These are phyloP conservation scores for Saccopteryx leptura DNA, from an alignment of 2,113 vertebrate genomes.

Conservation along the genomic window DNA sequence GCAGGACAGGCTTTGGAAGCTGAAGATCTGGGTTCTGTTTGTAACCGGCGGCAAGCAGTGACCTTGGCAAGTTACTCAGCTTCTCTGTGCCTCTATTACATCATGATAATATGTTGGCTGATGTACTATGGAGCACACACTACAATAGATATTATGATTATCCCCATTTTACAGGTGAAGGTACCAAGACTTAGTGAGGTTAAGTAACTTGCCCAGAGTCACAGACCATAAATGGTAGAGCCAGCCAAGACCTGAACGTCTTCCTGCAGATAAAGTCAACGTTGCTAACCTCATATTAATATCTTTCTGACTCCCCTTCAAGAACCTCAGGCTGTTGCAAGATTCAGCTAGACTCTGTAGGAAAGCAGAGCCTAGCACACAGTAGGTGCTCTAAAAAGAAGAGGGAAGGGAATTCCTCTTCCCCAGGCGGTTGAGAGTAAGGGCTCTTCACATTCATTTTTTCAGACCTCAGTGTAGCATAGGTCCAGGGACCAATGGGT, in stretches of 20 bases:
- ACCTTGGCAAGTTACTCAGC: not conserved
- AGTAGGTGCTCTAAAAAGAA: constrained; percentile 36
- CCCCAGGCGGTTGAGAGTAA: not conserved
- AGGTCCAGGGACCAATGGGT: not conserved
- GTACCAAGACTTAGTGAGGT: not conserved
- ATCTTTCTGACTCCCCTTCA: not conserved
- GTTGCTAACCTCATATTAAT: not conserved
- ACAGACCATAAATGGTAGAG: not conserved
- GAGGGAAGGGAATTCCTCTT: not conserved
- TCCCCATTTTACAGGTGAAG: not conserved
- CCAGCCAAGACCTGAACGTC: not conserved
- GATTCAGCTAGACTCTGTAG: not conserved
- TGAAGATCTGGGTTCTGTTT: not conserved
- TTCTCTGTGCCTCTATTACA: not conserved
- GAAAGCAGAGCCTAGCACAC: constrained; percentile 4
- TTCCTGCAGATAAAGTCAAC: not conserved
- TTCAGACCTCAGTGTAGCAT: not conserved
- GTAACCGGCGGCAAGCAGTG: not conserved
- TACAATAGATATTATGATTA: not conserved
- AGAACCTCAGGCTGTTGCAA: not conserved
- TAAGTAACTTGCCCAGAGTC: not conserved
- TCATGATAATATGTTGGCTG: not conserved
- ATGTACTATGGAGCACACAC: not conserved
- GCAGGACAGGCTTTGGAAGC: not conserved
- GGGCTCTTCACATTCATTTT: not conserved